Evolutionary conservation across 2,113 vertebrate genomes (phyloP).

Genomic region (Axis porcinus): DNA sequence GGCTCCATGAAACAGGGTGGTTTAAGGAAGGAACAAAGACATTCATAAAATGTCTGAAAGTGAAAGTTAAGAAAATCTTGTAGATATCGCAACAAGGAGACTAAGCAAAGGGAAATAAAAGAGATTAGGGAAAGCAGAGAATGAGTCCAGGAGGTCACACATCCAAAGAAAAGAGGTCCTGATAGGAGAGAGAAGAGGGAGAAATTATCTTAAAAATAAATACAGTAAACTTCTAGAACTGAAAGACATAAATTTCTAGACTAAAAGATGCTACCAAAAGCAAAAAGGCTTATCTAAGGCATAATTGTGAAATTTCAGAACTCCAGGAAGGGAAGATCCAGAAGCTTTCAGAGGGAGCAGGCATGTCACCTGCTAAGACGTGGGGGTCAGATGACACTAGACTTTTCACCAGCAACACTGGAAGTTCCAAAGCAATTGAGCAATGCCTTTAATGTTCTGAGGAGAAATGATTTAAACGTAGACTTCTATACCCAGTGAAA

Average conservation of each 20-base stretch:
- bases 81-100: neutral
- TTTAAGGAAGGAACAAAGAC: neutral
- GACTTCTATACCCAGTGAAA: neutral
- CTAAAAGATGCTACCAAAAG: neutral
- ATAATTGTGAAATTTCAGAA: neutral
- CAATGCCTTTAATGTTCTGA: neutral
- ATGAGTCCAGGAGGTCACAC: neutral
- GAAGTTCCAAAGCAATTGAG: neutral
- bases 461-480: neutral
- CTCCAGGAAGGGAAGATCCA: neutral
- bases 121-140: neutral
- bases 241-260: neutral
- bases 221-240: neutral
- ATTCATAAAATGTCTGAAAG: neutral
- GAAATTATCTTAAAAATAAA: neutral
- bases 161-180: neutral
- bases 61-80: neutral
- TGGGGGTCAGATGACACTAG: neutral
- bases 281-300: neutral
- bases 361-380: neutral
- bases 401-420: neutral
- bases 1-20: neutral
- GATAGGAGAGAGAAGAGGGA: neutral
- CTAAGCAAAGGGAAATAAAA: neutral
- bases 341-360: neutral